These are phyloP conservation scores for Chrysodeixis includens DNA, from an alignment of 2,888 invertebrate species.

Conservation along the genomic window DNA sequence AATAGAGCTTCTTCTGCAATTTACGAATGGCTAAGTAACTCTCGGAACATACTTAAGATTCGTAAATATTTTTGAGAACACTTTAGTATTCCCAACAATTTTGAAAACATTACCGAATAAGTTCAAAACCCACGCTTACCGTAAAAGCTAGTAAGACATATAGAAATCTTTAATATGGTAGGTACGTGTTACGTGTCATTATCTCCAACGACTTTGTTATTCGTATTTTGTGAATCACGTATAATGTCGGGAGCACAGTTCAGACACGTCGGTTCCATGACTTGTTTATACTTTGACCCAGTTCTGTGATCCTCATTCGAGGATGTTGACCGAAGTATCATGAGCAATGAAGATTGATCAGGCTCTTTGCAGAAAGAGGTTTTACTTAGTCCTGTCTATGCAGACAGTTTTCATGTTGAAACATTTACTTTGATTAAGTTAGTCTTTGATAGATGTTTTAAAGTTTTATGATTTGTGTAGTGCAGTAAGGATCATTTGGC, in stretches of 20 bases:
- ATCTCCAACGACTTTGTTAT: slow-evolving; percentile 11
- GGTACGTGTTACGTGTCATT: too few relatives aligned
- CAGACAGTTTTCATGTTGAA: background rate
- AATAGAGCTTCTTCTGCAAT: too few relatives aligned
- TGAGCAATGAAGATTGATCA: slow-evolving; percentile 1
- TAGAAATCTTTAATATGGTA: background rate
- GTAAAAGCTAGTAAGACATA: background rate
- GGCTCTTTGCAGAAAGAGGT: background rate
- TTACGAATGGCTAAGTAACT: too few relatives aligned
- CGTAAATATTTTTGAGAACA: too few relatives aligned
- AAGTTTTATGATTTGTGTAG: background rate
- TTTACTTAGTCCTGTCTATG: background rate
- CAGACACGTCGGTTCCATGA: slow-evolving; percentile 5
- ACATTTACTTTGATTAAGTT: background rate
- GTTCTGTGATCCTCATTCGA: background rate
- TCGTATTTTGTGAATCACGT: slow-evolving; percentile 1
- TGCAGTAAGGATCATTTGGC: too few relatives aligned
- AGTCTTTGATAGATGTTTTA: background rate
- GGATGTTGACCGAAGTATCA: slow-evolving; percentile 6
- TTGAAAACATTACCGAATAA: too few relatives aligned
- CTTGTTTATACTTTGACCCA: slow-evolving; percentile 6
- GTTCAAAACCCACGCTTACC: background rate
- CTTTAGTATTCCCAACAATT: background rate
- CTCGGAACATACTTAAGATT: too few relatives aligned
- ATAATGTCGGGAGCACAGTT: background rate